These are phyloP conservation scores for Melozone crissalis DNA, from an alignment of 2,113 vertebrate species.

Conservation along the genomic window DNA sequence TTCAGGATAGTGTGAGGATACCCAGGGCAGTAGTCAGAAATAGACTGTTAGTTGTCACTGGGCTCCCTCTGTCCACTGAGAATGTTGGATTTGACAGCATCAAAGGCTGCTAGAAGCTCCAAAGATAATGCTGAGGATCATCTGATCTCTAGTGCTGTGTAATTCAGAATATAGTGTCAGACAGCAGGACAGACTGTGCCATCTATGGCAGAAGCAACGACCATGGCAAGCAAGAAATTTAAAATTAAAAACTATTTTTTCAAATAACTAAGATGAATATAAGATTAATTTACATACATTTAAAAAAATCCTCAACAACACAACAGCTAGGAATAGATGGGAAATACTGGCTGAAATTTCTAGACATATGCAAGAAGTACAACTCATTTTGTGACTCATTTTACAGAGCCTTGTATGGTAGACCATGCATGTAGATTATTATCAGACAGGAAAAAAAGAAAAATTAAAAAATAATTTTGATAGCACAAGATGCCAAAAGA, in stretches of 20 bases:
- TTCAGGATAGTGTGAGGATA: neutral
- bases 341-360: neutral
- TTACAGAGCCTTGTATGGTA: neutral
- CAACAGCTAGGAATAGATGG: neutral
- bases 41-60: rapidly evolving
- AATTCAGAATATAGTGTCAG: neutral
- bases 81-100: neutral
- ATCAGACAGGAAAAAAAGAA: neutral
- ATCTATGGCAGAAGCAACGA: neutral
- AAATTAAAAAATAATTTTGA: neutral
- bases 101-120: neutral
- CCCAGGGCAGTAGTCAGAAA: neutral
- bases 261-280: rapidly evolving
- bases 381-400: neutral
- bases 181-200: neutral
- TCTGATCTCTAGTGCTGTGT: neutral
- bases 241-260: neutral
- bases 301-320: neutral
- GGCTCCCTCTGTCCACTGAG: neutral
- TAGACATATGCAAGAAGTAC: neutral
- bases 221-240: neutral
- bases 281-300: neutral
- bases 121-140: neutral
- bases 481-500: neutral
- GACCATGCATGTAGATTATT: neutral